Evolutionary conservation across 2,888 invertebrate genomes (phyloP).

Genomic region (Empis stercorea): DNA sequence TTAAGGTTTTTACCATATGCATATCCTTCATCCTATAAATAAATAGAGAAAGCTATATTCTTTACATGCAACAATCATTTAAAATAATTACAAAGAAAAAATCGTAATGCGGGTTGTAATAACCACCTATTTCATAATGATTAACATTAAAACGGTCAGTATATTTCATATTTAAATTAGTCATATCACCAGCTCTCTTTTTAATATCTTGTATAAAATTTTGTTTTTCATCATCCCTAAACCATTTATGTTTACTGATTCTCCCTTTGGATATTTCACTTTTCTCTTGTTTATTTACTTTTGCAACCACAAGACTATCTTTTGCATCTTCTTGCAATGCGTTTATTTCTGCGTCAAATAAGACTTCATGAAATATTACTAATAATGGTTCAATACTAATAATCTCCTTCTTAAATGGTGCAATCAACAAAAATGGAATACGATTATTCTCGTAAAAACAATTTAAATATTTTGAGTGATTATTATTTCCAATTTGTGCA

Average conservation of each 20-base stretch:
- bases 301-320: slow-evolving; percentile 82
- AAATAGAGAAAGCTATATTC: background rate
- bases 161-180: slow-evolving; percentile 69
- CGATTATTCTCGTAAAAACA: slow-evolving; percentile 61
- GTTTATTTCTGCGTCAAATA: slow-evolving; percentile 77
- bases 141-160: slow-evolving; percentile 97
- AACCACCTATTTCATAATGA: slow-evolving; percentile 97
- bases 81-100: slow-evolving; percentile 54
- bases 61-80: background rate
- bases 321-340: slow-evolving; percentile 70
- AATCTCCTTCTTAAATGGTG: slow-evolving; percentile 72
- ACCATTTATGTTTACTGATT: slow-evolving; percentile 96
- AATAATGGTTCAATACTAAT: slow-evolving; percentile 66
- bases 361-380: slow-evolving; percentile 76
- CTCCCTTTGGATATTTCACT: slow-evolving; percentile 87
- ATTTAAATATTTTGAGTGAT: background rate
- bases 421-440: slow-evolving; percentile 60
- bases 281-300: slow-evolving; percentile 89
- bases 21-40: slow-evolving; percentile 52
- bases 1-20: background rate
- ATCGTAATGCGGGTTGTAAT: slow-evolving; percentile 96
- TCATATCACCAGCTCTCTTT: slow-evolving; percentile 69
- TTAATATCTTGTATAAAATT: slow-evolving; percentile 59
- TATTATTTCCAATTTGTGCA: no score
- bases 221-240: slow-evolving; percentile 74